A percentile compares a stretch with the other conserved stretches of the same genome.
phyloP scores from a whole-genome alignment of 92 coral and sea anemone species.

The Palythoa heliodiscus region DNA sequence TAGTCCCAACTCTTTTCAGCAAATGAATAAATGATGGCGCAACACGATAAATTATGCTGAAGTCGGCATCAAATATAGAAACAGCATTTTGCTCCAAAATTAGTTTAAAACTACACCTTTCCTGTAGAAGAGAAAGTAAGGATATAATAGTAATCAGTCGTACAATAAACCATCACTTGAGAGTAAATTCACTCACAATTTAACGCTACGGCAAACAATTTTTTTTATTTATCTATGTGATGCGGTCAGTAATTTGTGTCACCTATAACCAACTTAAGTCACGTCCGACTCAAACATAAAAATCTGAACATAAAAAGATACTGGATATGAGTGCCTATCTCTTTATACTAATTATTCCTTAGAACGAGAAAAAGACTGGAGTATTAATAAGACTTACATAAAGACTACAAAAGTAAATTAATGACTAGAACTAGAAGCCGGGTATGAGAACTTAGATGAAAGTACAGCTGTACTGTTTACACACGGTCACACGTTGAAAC shows the following conservation, averaged over 20 bases:
- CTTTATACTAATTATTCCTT: neutral
- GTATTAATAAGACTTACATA: too few species aligned
- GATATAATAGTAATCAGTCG: too few species aligned
- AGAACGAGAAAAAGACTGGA: neutral
- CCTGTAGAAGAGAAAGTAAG: too few species aligned
- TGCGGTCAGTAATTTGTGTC: too few species aligned
- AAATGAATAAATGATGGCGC: neutral
- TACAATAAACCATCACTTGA: too few species aligned
- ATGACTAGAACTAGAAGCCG: neutral
- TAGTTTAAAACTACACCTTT: neutral
- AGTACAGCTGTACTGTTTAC: neutral
- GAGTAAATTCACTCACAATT: too few species aligned
- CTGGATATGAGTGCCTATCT: neutral
- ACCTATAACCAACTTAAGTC: neutral
- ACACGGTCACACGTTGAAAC: neutral
- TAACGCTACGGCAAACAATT: too few species aligned
- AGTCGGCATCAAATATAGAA: neutral
- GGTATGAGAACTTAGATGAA: neutral
- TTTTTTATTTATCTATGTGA: too few species aligned
- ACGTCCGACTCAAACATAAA: neutral
- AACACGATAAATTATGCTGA: neutral
- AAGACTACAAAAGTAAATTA: neutral
- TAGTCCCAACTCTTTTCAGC: neutral
- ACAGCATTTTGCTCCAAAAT: neutral
- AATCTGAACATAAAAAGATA: neutral